Base-by-base conservation (phyloP, 2,113 vertebrate species). In the Carassius gibelio region DNA sequence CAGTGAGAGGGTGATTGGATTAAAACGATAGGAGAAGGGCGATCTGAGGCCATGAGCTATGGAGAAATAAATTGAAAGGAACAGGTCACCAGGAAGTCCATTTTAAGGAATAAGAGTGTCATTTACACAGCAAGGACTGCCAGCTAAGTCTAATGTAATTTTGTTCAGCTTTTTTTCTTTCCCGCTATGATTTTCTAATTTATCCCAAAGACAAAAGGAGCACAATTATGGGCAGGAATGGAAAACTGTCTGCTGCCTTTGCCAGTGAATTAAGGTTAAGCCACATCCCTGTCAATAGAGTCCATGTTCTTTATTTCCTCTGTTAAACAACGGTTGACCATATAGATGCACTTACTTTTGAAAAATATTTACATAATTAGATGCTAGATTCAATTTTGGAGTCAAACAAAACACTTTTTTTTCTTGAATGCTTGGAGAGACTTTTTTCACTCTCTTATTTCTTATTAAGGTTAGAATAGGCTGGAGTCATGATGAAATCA, bases 41-140 rank as follows among this genome's bases (percentile, higher is more conserved):
- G 83, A 90, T 86, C 88, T 15, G 90, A 90, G 89, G 87, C 84
- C 48, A 0, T 94, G 94, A 95, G 91, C 85, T 92, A 94, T 93
- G 89, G 90, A 57, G 75, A 55, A 88, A 88, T 86, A 92, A 94
- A 94, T 93, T 94, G 93, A 89, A 93, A 91, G 84, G 17, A 93
- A 88, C 94, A 93, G 91, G 90, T 90, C 80, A 89, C 89, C 88
- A 86, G 89, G 90, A 90, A 94, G 93, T 93, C 92, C 92, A 94
- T 92, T 94, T 93, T 91, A 88, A 91, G 91, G 91, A 91, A 84
- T 84, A 85, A 87, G 62, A 34, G 69, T 75, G 89, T 94, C 90
- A 94, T 93, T 94, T 93, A 94, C 93, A 94, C 93, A 92, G 88
- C 88, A 90, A 90, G 89, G 89, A 93, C 88, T 91, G 91, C 89